Percentiles rank a stretch among this genome's conserved stretches.
Conservation (phyloP, 2,113 vertebrate species). For the Sylvia atricapilla region DNA sequence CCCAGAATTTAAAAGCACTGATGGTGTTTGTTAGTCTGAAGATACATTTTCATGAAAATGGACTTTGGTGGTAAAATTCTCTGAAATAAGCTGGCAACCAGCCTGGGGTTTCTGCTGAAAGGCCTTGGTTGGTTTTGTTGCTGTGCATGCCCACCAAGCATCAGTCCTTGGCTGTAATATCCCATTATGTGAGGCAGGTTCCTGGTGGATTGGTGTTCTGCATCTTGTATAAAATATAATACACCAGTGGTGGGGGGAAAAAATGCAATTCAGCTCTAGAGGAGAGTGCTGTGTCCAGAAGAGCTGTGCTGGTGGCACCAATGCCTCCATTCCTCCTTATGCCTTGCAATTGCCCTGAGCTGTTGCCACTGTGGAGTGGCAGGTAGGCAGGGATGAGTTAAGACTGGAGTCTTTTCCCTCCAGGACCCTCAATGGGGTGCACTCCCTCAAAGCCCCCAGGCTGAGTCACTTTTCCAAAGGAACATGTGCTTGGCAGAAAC, state of each 20-base stretch:
- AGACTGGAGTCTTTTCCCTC: not conserved
- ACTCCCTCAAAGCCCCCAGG: accelerated
- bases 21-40: constrained; percentile 22
- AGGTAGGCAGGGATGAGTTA: not conserved
- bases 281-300: not conserved
- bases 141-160: not conserved
- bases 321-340: accelerated
- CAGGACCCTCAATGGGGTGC: accelerated
- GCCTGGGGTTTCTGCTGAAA: not conserved
- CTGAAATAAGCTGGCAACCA: constrained; percentile 22
- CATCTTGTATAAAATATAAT: not conserved
- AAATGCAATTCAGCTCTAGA: not conserved
- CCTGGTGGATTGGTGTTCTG: not conserved
- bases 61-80: constrained; percentile 2
- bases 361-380: not conserved
- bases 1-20: constrained; percentile 13
- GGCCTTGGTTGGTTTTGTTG: not conserved
- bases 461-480: not conserved
- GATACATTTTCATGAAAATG: constrained; percentile 32
- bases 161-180: not conserved
- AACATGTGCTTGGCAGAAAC: not conserved
- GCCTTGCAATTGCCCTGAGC: accelerated
- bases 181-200: not conserved
- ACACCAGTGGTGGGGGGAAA: accelerated
- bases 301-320: not conserved